Evolutionary conservation across 1,140 invertebrate species (phyloP), one percentile per base, ranked within the genome.

Genomic region (Rhyacophila brunnea): DNA sequence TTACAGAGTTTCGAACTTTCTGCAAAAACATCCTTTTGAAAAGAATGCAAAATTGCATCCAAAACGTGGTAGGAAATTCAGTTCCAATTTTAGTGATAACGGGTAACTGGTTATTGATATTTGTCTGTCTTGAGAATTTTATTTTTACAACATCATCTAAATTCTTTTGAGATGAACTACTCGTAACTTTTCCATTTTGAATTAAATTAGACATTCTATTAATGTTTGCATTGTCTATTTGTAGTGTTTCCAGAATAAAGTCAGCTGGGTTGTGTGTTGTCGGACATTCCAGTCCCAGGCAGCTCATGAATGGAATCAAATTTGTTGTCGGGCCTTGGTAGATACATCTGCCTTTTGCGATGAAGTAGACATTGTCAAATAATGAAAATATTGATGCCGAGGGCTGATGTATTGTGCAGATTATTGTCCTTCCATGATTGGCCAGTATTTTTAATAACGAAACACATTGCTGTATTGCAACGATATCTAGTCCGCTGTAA

Each of bases 351-450:
- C 63, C 63, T 34, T 42, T 50, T 0, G 58, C 54, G 2, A 65
- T 18, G 6, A 65, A 48, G 51, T 65, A 65, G 0, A 61, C 55
- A n/a, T 66, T 58, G 40, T 92, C 88, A 73, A 92, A 92, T 56
- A 86, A 81, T 44, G 87, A 79, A 71, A 93, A 91, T n/a, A 91
- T 71, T 19, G 87, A 86, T 1, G 89, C 87, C 23, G 87, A 88
- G 0, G 92, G 91, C 68, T 93, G 91, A 71, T 94, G 91, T 51
- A 93, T 90, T 2, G 90, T 93, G 68, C 88, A 89, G 14, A 93
- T 73, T 36, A 93, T 85, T 0, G 89, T 92, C 46, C 87, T 81
- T 5, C 89, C 89, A 66, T 85, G 81, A 1, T 77, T 72, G 0
- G 88, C 87, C 23, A 86, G 73, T 2, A 74, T 69, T 1, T 75